Evolutionary conservation across 2,797 vertebrate species (phyloP), one percentile per base, ranked within the genome.

Genomic region (Acanthurus lineatus): DNA sequence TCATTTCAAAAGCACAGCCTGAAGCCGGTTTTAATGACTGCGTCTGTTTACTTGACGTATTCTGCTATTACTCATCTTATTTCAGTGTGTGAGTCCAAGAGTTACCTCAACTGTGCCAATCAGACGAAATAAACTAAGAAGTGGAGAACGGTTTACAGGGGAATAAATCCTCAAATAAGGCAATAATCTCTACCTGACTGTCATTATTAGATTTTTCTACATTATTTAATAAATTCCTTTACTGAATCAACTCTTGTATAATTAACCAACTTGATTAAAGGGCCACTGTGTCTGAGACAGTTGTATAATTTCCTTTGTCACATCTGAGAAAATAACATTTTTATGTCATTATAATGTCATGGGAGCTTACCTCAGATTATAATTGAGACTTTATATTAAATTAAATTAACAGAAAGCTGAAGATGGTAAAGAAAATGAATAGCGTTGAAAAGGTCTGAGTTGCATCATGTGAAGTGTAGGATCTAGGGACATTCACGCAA

Each of bases 1-100:
- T 77, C 40, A 54, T 62, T 82, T 25, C 0, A 3, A 51, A 77
- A 76, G 68, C 65, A 44, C 76, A 87, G 83, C 82, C 73, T 76
- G 79, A 63, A 51, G 58, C 42, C 71, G 48, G 40, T 42, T 76
- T 78, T 84, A 86, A 86, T 82, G 79, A 82, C 62, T 71, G 44
- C 0, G 17, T 48, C 63, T 70, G 74, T 79, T 81, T 62, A 54
- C 74, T 52, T 1, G 1, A 42, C 74, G 72, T 16, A 4, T 48
- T 68, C 56, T 35, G 47, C 71, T 66, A 59, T 59, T 60, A 53
- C 58, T 76, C 52, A 54, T 35, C 32, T 35, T 7, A 35, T 75
- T 74, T 66, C 9, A 11, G 9, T 53, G 12, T 66, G 38, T 2
- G 35, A 53, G 40, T 59, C 25, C 58, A 42, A 52, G 25, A 69